These are phyloP conservation scores for Dolichoris vasculosae DNA, from an alignment of 1,140 invertebrate genomes.

Conservation along the genomic window DNA sequence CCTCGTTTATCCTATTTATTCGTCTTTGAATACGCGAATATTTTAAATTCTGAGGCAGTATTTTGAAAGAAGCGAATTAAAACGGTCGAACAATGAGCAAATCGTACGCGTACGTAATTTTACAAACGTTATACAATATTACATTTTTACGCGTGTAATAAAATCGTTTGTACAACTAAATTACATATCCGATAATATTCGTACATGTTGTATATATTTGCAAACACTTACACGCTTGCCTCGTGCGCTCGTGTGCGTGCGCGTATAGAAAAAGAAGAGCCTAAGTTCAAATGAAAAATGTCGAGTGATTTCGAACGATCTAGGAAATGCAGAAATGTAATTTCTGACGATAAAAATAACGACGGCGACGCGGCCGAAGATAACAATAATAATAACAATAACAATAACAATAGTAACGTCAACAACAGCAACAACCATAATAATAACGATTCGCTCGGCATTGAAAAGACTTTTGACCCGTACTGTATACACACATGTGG, in stretches of 20 bases:
- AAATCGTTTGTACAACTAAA: background rate
- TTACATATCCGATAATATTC: background rate
- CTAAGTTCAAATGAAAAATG: background rate
- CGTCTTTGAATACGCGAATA: no score
- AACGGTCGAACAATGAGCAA: no score
- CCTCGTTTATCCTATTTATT: no score
- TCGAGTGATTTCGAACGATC: background rate
- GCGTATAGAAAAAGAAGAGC: background rate
- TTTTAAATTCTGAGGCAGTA: no score
- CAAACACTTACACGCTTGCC: no score
- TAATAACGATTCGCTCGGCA: background rate
- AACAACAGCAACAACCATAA: background rate
- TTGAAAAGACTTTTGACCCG: constrained; percentile 17
- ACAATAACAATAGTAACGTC: background rate
- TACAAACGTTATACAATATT: no score
- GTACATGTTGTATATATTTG: no score
- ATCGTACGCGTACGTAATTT: no score
- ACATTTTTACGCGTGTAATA: background rate
- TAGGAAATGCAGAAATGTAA: background rate
- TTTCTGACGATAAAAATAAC: background rate
- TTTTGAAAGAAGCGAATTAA: no score
- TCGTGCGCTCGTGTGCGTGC: background rate
- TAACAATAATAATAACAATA: background rate
- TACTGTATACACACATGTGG: constrained; percentile 3
- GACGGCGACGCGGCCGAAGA: background rate